Percentiles rank a stretch among this genome's conserved stretches.
These are phyloP conservation scores for Corapipo altera DNA, from an alignment of 2,113 vertebrate genomes.

Conservation along the genomic window DNA sequence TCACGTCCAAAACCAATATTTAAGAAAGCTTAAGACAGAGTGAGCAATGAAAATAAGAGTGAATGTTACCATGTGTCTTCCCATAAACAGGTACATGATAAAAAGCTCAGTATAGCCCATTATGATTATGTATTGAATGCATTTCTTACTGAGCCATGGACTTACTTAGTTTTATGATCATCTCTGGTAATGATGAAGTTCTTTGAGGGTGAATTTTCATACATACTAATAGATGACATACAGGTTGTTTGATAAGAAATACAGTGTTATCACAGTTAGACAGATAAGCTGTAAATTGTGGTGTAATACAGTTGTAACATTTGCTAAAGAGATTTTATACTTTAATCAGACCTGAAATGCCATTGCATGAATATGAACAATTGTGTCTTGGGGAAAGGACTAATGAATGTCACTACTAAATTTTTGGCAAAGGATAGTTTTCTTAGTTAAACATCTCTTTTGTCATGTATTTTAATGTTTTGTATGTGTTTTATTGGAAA, in stretches of 20 bases:
- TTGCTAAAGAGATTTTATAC: conserved; percentile 63
- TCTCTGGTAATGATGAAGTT: conserved; percentile 14
- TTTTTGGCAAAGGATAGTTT: conserved; percentile 26
- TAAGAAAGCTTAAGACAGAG: conserved; percentile 1
- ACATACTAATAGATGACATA: conserved; percentile 4
- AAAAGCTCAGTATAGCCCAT: background rate
- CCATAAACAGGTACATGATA: background rate
- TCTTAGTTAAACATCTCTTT: background rate
- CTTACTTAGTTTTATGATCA: conserved; percentile 17
- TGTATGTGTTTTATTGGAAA: background rate
- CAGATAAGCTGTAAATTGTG: conserved; percentile 52
- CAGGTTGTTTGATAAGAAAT: conserved; percentile 42
- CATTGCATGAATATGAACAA: conserved; percentile 20
- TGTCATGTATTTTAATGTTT: background rate
- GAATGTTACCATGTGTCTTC: background rate
- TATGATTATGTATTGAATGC: background rate
- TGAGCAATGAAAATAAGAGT: background rate
- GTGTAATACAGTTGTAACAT: background rate
- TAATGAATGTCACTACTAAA: background rate
- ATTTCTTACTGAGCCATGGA: background rate
- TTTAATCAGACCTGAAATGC: conserved; percentile 51
- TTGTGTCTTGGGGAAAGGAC: background rate
- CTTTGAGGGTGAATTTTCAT: conserved; percentile 23
- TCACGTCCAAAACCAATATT: background rate
- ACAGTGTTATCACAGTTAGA: conserved; percentile 29